Conservation (phyloP, 2,113 vertebrate genomes). For the Rhabdornis inornatus region DNA sequence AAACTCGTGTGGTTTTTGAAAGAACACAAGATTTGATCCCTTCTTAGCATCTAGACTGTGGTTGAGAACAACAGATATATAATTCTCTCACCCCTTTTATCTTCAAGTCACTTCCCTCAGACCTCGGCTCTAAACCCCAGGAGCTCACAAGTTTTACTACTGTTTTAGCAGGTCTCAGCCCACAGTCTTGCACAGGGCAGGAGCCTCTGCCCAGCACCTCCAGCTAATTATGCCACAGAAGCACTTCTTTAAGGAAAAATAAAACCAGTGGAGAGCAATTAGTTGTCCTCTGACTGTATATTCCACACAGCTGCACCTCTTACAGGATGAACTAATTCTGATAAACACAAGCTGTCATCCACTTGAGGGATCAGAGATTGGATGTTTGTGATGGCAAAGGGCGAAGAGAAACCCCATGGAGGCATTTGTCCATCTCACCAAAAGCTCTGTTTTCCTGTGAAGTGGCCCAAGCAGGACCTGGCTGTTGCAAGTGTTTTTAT, state of each 20-base stretch:
- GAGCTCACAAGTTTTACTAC: not conserved
- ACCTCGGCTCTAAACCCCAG: not conserved
- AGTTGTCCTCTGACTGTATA: not conserved
- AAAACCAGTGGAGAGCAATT: not conserved
- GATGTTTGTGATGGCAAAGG: not conserved
- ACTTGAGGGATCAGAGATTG: not conserved
- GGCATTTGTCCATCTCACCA: not conserved
- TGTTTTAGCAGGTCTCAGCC: not conserved
- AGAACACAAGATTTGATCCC: not conserved
- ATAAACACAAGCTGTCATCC: not conserved
- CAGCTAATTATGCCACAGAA: not conserved
- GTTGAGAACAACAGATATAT: not conserved
- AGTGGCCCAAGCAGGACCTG: not conserved
- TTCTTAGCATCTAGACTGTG: not conserved
- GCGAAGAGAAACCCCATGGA: not conserved
- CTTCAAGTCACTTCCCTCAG: not conserved
- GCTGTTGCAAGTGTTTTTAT: not conserved
- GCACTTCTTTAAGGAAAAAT: not conserved
- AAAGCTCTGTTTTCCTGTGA: not conserved
- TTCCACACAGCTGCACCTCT: not conserved
- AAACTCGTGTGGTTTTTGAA: accelerated
- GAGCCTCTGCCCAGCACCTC: not conserved
- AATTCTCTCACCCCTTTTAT: not conserved
- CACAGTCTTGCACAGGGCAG: not conserved
- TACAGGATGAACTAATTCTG: not conserved